phyloP scores from a whole-genome alignment of 2,888 invertebrate species.

The Hyppa rectilinea region DNA sequence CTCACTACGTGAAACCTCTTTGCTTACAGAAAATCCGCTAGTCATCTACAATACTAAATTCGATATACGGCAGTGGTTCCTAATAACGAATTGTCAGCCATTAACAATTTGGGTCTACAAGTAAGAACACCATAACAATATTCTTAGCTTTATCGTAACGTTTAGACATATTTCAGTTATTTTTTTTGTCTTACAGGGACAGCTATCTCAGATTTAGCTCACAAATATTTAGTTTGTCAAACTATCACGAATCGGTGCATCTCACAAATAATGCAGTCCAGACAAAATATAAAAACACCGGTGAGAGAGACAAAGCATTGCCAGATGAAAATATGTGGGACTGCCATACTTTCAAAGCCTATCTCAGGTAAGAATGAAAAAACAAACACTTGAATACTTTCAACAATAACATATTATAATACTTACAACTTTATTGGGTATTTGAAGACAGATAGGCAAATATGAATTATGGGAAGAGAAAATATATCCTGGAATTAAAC shows the following conservation, averaged over 20 bases:
- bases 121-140: slow-evolving; percentile 84
- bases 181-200: slow-evolving; percentile 90
- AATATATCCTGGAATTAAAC: slow-evolving; percentile 97
- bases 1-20: slow-evolving; percentile 14
- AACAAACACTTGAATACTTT: slow-evolving; percentile 42
- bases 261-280: slow-evolving; percentile 98
- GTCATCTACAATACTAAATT: slow-evolving; percentile 97
- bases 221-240: slow-evolving; percentile 95
- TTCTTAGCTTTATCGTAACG: not conserved
- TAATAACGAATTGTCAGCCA: slow-evolving; percentile 97
- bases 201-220: slow-evolving; percentile 98
- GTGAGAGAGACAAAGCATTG: slow-evolving; percentile 93
- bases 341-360: slow-evolving; percentile 94
- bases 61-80: slow-evolving; percentile 98
- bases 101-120: slow-evolving; percentile 98
- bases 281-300: slow-evolving; percentile 94
- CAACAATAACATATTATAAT: slow-evolving; percentile 14
- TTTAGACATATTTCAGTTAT: slow-evolving; percentile 22
- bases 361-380: slow-evolving; percentile 89
- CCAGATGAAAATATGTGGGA: slow-evolving; percentile 99
- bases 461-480: slow-evolving; percentile 95
- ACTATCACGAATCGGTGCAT: slow-evolving; percentile 98
- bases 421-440: slow-evolving; percentile 62
- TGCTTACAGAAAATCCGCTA: slow-evolving; percentile 95
- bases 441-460: slow-evolving; percentile 93